A percentile compares a stretch with the other conserved stretches of the same genome.
Evolutionary conservation across 2,888 invertebrate genomes (phyloP).

Genomic region (Apotomis turbidana): DNA sequence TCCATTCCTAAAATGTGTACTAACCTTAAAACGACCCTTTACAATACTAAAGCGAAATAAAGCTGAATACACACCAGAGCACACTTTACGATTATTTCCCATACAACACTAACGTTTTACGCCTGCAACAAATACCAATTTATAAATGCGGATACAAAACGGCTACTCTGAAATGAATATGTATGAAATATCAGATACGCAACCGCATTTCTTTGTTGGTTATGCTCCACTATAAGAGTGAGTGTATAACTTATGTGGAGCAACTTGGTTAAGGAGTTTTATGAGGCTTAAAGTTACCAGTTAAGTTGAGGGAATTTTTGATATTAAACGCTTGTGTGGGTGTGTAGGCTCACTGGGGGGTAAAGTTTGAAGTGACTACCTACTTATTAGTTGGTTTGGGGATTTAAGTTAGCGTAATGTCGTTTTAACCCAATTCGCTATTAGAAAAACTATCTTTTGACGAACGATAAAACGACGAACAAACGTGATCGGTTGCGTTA

Average conservation of each 20-base stretch:
- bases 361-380: slow-evolving; percentile 25
- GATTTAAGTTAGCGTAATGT: not conserved
- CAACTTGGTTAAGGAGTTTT: slow-evolving; percentile 76
- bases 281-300: slow-evolving; percentile 76
- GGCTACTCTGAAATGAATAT: slow-evolving; percentile 36
- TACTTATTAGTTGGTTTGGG: not conserved
- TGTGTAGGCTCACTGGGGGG: slow-evolving; percentile 23
- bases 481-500: too few species aligned
- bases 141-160: slow-evolving; percentile 29
- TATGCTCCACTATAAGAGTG: slow-evolving; percentile 64
- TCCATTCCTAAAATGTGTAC: slow-evolving; percentile 29
- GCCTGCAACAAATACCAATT: slow-evolving; percentile 55
- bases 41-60: slow-evolving; percentile 57
- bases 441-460: too few species aligned
- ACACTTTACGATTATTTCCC: slow-evolving; percentile 70
- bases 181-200: slow-evolving; percentile 10
- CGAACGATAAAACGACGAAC: too few species aligned
- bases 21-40: slow-evolving; percentile 45
- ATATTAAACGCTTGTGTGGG: slow-evolving; percentile 57
- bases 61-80: slow-evolving; percentile 60
- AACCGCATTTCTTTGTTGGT: slow-evolving; percentile 44
- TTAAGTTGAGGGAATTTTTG: slow-evolving; percentile 73
- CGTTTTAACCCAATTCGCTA: not conserved
- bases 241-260: slow-evolving; percentile 80
- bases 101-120: slow-evolving; percentile 69